A percentile compares a stretch with the other conserved stretches of the same genome.
Evolutionary conservation across 2,113 vertebrate species (phyloP).

Genomic region (Galemys pyrenaicus): DNA sequence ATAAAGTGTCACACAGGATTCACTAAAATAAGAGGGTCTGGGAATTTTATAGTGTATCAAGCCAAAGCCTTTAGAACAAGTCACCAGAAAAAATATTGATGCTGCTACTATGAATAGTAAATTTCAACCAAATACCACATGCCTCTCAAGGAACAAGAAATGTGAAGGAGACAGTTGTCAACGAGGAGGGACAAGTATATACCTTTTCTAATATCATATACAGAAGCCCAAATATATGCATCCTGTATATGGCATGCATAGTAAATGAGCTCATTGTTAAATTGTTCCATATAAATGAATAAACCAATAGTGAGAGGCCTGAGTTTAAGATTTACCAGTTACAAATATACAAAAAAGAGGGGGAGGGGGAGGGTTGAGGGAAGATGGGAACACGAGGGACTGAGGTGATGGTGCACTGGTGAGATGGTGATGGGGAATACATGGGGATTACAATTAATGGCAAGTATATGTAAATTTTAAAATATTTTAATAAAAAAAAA

Average conservation of each 20-base stretch:
- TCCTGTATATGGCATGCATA: not conserved
- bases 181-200: not conserved
- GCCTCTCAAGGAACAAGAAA: not conserved
- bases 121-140: conserved; percentile 28
- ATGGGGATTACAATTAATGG: too few relatives aligned
- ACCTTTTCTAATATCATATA: not conserved
- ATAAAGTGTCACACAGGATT: not conserved
- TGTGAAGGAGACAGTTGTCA: not conserved
- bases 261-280: not conserved
- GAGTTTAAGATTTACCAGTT: not conserved
- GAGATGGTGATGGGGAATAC: too few relatives aligned
- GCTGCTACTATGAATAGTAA: not conserved
- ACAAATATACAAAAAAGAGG: too few relatives aligned
- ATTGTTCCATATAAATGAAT: not conserved
- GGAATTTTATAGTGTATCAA: not conserved
- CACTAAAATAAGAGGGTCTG: not conserved
- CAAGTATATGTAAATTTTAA: too few relatives aligned
- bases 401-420: too few relatives aligned
- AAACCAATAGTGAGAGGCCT: not conserved
- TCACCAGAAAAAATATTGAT: not conserved
- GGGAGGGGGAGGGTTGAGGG: too few relatives aligned
- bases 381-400: too few relatives aligned
- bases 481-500: too few relatives aligned
- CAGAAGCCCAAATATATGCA: not conserved
- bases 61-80: not conserved